These are phyloP conservation scores for Allacma fusca DNA, from an alignment of 2,888 invertebrate species.

Conservation along the genomic window DNA sequence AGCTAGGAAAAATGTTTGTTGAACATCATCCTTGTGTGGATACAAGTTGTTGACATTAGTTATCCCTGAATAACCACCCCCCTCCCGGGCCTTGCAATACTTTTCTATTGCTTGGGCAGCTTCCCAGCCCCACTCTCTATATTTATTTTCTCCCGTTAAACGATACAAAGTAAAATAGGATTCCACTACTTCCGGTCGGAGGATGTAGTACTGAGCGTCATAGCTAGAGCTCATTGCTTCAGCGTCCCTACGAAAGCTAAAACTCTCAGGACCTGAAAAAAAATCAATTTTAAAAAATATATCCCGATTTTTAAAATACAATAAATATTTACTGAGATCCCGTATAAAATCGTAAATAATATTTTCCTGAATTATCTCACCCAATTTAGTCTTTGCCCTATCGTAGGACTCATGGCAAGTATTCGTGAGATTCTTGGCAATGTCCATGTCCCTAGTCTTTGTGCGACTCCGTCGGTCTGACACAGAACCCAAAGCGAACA, in stretches of 20 bases:
- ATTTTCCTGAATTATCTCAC: slow-evolving; percentile 40
- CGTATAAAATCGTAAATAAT: too few species aligned
- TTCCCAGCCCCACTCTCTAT: slow-evolving; percentile 59
- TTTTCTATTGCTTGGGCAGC: slow-evolving; percentile 55
- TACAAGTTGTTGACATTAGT: slow-evolving; percentile 65
- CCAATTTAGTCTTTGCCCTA: slow-evolving; percentile 70
- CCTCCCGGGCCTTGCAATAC: slow-evolving; percentile 53
- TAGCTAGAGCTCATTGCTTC: slow-evolving; percentile 85
- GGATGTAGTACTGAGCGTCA: slow-evolving; percentile 93
- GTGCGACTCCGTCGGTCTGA: slow-evolving; percentile 42
- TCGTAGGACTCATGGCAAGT: slow-evolving; percentile 64
- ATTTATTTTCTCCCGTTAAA: slow-evolving; percentile 93
- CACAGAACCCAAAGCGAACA: slow-evolving; percentile 59
- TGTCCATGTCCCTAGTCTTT: slow-evolving; percentile 53
- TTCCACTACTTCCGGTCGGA: slow-evolving; percentile 95
- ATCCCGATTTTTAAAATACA: background rate
- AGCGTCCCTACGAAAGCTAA: slow-evolving; percentile 52
- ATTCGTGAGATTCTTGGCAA: slow-evolving; percentile 44
- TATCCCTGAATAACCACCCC: slow-evolving; percentile 79
- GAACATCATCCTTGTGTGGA: slow-evolving; percentile 93
- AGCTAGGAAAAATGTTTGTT: slow-evolving; percentile 98
- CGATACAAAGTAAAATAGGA: slow-evolving; percentile 98
- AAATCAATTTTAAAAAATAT: background rate
- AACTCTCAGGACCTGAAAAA: slow-evolving; percentile 54
- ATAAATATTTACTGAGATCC: background rate